phyloP scores from a whole-genome alignment of 2,888 invertebrate species.

The Eupithecia subumbrata region DNA sequence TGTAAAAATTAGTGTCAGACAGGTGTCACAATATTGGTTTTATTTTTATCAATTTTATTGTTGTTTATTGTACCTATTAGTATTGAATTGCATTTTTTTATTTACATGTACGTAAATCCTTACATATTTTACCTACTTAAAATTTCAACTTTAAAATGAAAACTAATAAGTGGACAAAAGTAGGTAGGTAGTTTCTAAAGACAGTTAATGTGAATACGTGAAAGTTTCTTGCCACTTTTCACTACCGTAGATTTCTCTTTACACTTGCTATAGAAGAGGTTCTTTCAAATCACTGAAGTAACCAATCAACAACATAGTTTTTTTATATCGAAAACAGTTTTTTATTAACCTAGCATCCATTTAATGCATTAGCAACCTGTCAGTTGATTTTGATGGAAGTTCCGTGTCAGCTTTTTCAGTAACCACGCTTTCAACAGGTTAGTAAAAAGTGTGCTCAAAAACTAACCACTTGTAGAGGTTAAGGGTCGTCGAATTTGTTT shows the following conservation, averaged over 20 bases:
- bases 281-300: conserved; percentile 24
- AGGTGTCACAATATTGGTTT: conserved; percentile 42
- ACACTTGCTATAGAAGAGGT: background rate
- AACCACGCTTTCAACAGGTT: conserved; percentile 63
- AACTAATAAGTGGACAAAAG: background rate
- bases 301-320: conserved; percentile 30
- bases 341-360: conserved; percentile 49
- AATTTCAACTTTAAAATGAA: background rate
- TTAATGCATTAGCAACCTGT: conserved; percentile 73
- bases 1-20: conserved; percentile 38
- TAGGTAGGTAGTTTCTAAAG: background rate
- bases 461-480: conserved; percentile 20
- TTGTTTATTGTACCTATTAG: conserved; percentile 28
- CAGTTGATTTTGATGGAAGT: conserved; percentile 55
- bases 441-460: conserved; percentile 46
- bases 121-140: background rate
- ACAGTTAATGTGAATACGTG: conserved; percentile 15
- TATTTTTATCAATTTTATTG: conserved; percentile 34
- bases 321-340: conserved; percentile 32
- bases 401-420: conserved; percentile 24
- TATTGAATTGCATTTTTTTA: conserved; percentile 17
- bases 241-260: conserved; percentile 36
- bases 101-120: background rate
- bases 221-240: conserved; percentile 33
- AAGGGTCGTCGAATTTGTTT: conserved; percentile 27